phyloP scores from a whole-genome alignment of 1,140 invertebrate genomes.

The Drosophila mayri region DNA sequence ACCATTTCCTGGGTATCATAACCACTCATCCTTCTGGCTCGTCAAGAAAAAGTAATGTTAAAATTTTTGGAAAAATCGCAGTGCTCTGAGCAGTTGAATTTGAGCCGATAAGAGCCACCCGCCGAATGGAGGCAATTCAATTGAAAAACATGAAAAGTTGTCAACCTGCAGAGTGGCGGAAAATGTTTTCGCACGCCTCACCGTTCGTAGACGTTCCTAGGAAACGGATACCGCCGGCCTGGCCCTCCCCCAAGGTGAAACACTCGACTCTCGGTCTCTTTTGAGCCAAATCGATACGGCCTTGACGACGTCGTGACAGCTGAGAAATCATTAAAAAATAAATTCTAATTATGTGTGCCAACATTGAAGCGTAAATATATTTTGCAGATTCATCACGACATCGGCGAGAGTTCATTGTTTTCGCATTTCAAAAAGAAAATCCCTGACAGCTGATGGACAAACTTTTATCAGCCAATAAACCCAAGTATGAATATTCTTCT shows the following conservation, averaged over 20 bases:
- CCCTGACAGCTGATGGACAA: constrained; percentile 41
- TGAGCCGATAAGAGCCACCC: constrained; percentile 46
- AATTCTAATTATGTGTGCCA: constrained; percentile 47
- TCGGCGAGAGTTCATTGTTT: constrained; percentile 44
- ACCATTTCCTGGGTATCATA: not conserved
- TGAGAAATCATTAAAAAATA: constrained; percentile 51
- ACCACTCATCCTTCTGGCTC: not conserved
- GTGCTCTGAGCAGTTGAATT: constrained; percentile 28
- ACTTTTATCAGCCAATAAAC: constrained; percentile 43
- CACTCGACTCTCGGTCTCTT: constrained; percentile 14
- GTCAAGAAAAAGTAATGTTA: constrained; percentile 12
- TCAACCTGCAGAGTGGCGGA: constrained; percentile 46
- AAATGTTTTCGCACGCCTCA: constrained; percentile 39
- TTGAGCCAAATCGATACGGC: constrained; percentile 40
- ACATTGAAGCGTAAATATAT: constrained; percentile 18
- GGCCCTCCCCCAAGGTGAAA: constrained; percentile 26
- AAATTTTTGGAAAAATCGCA: constrained; percentile 28
- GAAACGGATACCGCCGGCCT: constrained; percentile 35
- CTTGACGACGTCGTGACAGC: constrained; percentile 38
- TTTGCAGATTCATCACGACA: constrained; percentile 29
- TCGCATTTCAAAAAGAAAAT: constrained; percentile 35
- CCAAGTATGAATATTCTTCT: constrained; percentile 10
- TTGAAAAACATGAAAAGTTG: constrained; percentile 59
- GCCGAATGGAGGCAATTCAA: constrained; percentile 44
- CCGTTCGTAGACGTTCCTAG: constrained; percentile 26